These are phyloP conservation scores for Amblyteles armatorius DNA, from an alignment of 2,888 invertebrate species.

Conservation along the genomic window DNA sequence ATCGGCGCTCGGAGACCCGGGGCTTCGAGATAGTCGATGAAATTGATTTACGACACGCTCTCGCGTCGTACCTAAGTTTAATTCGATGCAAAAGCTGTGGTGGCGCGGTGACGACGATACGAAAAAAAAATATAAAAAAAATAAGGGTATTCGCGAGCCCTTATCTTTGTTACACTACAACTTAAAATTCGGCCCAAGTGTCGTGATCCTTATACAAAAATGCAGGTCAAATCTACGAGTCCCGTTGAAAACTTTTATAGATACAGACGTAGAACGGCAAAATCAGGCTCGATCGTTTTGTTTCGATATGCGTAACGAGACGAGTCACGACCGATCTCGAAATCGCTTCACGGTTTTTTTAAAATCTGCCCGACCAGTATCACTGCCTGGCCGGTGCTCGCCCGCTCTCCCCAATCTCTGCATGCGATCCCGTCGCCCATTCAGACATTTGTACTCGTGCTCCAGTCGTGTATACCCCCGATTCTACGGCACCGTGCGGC, in stretches of 20 bases:
- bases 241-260: background rate
- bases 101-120: constrained; percentile 2
- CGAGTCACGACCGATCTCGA: background rate
- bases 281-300: background rate
- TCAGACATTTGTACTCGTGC: constrained; percentile 5
- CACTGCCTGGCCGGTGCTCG: no score
- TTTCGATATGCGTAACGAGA: background rate
- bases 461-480: constrained; percentile 8
- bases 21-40: constrained; percentile 34
- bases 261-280: background rate
- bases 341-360: background rate
- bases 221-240: background rate
- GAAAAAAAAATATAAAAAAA: background rate
- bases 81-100: constrained; percentile 20
- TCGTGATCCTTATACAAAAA: background rate
- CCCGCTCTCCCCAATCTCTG: background rate
- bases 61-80: constrained; percentile 36
- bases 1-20: constrained; percentile 5
- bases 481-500: background rate
- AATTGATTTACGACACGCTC: constrained; percentile 60
- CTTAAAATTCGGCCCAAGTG: no score
- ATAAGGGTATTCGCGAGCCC: background rate
- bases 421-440: background rate
- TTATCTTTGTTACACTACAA: background rate
- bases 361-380: background rate